Percentiles rank a stretch among this genome's conserved stretches.
Conservation (phyloP, 2,888 invertebrate genomes). For the Macaria liturata region DNA sequence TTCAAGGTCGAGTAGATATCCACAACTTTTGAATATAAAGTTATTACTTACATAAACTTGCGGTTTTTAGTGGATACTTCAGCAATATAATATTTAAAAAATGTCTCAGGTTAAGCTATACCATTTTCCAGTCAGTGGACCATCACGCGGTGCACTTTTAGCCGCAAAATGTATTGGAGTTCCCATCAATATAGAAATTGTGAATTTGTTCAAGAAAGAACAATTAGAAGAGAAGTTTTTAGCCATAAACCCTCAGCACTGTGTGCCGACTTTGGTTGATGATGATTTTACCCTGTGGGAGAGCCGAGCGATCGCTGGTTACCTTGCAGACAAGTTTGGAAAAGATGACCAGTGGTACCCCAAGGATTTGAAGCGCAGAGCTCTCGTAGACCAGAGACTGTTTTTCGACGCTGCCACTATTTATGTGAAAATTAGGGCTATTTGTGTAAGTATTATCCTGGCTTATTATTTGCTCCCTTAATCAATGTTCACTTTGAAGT, state of each 20-base stretch:
- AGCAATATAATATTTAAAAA: neutral
- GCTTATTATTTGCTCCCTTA: no score
- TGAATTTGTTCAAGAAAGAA: constrained; percentile 84
- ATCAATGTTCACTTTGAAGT: no score
- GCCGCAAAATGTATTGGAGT: constrained; percentile 83
- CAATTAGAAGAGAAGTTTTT: constrained; percentile 82
- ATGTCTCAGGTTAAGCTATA: constrained; percentile 72
- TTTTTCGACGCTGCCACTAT: constrained; percentile 85
- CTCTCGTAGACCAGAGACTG: constrained; percentile 84
- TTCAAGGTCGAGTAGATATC: no score
- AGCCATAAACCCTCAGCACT: constrained; percentile 86
- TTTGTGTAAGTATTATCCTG: constrained; percentile 76
- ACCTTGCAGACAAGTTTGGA: constrained; percentile 84
- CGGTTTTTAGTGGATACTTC: no score
- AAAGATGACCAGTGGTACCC: constrained; percentile 85
- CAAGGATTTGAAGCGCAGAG: constrained; percentile 79
- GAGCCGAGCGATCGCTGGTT: constrained; percentile 85
- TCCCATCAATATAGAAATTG: constrained; percentile 72
- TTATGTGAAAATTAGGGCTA: constrained; percentile 84
- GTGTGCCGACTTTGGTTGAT: constrained; percentile 87
- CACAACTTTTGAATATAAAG: no score
- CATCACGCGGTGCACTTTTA: constrained; percentile 84
- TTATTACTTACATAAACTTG: no score
- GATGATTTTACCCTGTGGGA: constrained; percentile 87
- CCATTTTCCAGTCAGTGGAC: constrained; percentile 84